Base-by-base conservation (phyloP, 2,888 invertebrate genomes). In the Erebia ligea region DNA sequence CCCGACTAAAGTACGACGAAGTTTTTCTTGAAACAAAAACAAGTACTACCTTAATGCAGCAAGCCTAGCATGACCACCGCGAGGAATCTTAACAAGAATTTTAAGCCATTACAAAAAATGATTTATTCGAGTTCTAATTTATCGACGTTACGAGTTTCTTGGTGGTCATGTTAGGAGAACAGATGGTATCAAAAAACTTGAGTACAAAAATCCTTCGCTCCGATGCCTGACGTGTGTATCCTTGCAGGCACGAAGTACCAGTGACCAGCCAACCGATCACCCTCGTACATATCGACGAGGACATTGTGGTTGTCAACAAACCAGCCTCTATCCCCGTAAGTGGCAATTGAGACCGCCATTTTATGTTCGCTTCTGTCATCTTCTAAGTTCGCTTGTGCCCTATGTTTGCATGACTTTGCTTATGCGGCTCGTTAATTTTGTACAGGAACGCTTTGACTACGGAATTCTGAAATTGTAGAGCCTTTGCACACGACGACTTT, bases 261-360 rank as follows among this genome's bases (percentile, higher is more conserved):
- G 99, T 99, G 94, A 97, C 98, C 94, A 97, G 97, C 94, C 97
- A 97, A 95, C 97, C 97, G 94, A 98, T 99, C 95, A 97, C 97
- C 95, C 97, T 99, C 94, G 97, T 99, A 91, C 97, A 98, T 95
- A 98, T 99, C 96, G 98, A 98, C 95, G 98, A 99, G 94, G 98
- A 99, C 95, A 96, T 99, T 95, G 97, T 99, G 94, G 99, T 99
- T 94, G 98, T 99, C 94, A 98, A 99, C 96, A 99, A 99, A 96
- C 99, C 99, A 92, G 98, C 98, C 94, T 99, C 99, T 94, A 98
- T 99, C 95, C 99, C 99, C 94, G 98, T 99, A 97, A 98, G 98
- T 98, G 96, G 96, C 96, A 95, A 95, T 94, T 95, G 95, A 95
- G 96, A 96, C 96, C 93, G 96, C 96, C 96, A 96, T 95, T 81